phyloP scores from a whole-genome alignment of 2,888 invertebrate species.

The Hydriomena furcata region DNA sequence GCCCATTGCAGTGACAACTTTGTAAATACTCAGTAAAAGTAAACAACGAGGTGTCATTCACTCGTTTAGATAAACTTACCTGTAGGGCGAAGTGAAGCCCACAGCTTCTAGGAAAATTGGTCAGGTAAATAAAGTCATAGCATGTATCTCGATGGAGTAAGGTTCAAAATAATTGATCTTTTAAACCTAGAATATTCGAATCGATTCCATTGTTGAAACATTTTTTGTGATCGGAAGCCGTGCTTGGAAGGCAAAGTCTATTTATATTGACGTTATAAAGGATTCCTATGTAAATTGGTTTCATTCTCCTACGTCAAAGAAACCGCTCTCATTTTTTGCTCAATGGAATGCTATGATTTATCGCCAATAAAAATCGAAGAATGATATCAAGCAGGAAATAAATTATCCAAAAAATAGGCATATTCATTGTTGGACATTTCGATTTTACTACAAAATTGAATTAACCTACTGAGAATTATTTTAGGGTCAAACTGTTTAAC shows the following conservation, averaged over 20 bases:
- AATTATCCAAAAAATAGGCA: conserved; percentile 20
- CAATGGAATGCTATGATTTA: conserved; percentile 45
- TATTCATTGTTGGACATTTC: conserved; percentile 16
- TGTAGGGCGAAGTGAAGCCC: conserved; percentile 23
- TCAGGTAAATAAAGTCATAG: conserved; percentile 19
- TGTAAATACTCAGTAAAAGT: conserved; percentile 39
- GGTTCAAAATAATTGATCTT: conserved; percentile 15
- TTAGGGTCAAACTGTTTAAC: conserved; percentile 34
- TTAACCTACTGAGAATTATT: conserved; percentile 36
- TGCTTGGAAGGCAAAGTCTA: conserved; percentile 51
- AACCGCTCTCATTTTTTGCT: conserved; percentile 50
- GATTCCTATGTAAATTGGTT: conserved; percentile 66
- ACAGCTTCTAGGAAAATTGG: conserved; percentile 32
- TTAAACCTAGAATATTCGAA: conserved; percentile 16
- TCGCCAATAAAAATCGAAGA: conserved; percentile 34
- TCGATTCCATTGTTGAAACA: conserved; percentile 32
- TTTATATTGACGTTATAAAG: conserved; percentile 64
- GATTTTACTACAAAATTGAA: conserved; percentile 22
- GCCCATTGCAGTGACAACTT: conserved; percentile 32
- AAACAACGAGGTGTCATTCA: conserved; percentile 44
- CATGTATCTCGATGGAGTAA: conserved; percentile 21
- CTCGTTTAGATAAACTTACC: conserved; percentile 40
- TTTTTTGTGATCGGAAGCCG: conserved; percentile 61
- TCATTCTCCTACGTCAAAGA: conserved; percentile 52
- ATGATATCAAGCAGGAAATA: conserved; percentile 35